Percentiles rank a stretch among this genome's conserved stretches.
These are phyloP conservation scores for Girardinichthys multiradiatus DNA, from an alignment of 2,113 vertebrate species.

Conservation along the genomic window DNA sequence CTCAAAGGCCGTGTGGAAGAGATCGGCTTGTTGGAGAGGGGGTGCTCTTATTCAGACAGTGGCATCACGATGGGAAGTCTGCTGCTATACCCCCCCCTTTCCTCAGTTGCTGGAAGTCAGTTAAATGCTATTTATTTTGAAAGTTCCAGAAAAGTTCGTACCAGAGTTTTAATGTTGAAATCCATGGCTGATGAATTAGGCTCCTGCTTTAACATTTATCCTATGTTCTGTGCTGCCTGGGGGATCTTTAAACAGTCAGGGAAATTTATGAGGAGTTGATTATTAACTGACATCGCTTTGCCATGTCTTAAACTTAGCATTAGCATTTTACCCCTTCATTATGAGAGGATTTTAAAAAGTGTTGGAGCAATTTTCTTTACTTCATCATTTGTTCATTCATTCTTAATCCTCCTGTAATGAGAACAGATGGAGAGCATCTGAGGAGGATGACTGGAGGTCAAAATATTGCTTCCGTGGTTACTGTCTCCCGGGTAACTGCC, in stretches of 20 bases:
- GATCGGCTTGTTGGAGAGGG: too few species aligned
- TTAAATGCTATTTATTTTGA: too few species aligned
- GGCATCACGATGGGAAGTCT: too few species aligned
- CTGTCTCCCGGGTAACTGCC: conserved; percentile 55
- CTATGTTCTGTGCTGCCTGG: not conserved
- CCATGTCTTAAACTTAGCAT: not conserved
- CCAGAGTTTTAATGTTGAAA: too few species aligned
- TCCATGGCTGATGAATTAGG: not conserved
- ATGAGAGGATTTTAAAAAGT: not conserved
- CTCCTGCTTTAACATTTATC: not conserved
- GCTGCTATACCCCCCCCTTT: too few species aligned
- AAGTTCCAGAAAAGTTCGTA: too few species aligned
- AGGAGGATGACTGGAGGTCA: conserved; percentile 49
- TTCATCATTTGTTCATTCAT: conserved; percentile 1
- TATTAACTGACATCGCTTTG: conserved; percentile 7
- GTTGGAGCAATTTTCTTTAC: not conserved
- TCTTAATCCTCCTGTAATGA: conserved; percentile 35
- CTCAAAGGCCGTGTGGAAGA: too few species aligned
- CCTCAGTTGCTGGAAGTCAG: too few species aligned
- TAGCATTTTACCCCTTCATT: not conserved
- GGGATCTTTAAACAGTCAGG: conserved; percentile 1
- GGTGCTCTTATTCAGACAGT: too few species aligned
- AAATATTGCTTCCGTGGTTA: conserved; percentile 49
- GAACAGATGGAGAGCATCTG: conserved; percentile 44
- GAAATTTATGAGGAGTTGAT: conserved; percentile 16